Conservation (phyloP, 2,888 invertebrate genomes). For the Apomyelois bistriatella region DNA sequence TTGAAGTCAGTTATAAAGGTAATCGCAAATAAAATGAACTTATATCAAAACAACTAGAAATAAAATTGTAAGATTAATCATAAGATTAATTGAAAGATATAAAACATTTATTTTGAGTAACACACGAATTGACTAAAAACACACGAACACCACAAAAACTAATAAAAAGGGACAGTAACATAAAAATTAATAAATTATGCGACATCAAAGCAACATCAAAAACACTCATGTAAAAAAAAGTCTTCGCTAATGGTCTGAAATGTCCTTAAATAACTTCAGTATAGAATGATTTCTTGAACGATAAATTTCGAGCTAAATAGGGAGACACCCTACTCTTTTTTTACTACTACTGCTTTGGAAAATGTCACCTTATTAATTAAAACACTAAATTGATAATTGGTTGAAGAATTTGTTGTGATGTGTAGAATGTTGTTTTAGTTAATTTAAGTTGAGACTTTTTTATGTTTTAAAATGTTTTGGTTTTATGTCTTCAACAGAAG, state of each 20-base stretch:
- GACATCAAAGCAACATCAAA: slow-evolving; percentile 13
- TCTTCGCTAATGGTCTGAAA: slow-evolving; percentile 20
- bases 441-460: slow-evolving; percentile 10
- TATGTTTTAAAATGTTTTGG: background rate
- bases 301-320: slow-evolving; percentile 23
- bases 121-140: background rate
- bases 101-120: background rate
- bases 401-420: background rate
- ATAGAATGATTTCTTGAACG: slow-evolving; percentile 19
- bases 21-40: background rate
- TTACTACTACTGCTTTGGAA: background rate
- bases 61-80: too few relatives aligned
- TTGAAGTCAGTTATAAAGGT: too few relatives aligned
- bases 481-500: slow-evolving; percentile 2
- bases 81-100: background rate
- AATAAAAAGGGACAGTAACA: background rate
- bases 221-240: slow-evolving; percentile 16
- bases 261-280: slow-evolving; percentile 21
- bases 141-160: background rate
- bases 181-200: slow-evolving; percentile 7
- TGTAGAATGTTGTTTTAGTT: slow-evolving; percentile 4
- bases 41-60: background rate
- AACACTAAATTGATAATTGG: background rate
- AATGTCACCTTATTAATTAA: background rate
- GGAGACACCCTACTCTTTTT: slow-evolving; percentile 3